Percentiles rank a stretch among this genome's conserved stretches.
Evolutionary conservation across 2,113 vertebrate species (phyloP).

Genomic region (Centropristis striata): DNA sequence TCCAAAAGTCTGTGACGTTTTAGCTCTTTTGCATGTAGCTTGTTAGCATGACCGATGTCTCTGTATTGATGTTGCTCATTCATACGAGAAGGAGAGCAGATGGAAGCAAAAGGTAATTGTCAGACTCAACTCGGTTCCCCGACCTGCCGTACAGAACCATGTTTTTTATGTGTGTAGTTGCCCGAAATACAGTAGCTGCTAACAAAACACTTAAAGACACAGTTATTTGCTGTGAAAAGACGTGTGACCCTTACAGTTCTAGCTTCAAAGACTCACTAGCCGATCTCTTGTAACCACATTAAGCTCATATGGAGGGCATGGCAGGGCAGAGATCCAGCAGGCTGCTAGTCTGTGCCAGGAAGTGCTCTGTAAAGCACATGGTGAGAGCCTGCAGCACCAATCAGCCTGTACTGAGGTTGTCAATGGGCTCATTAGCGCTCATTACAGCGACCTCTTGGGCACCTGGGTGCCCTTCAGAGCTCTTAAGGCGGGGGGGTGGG

Average conservation of each 20-base stretch:
- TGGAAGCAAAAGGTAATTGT: background rate
- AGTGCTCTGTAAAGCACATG: constrained; percentile 82
- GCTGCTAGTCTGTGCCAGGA: constrained; percentile 76
- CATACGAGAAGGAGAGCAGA: background rate
- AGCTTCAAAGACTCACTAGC: constrained; percentile 41
- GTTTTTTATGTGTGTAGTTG: background rate
- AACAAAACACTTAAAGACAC: background rate
- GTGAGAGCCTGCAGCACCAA: constrained; percentile 83
- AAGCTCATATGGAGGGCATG: constrained; percentile 62
- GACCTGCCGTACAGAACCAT: background rate
- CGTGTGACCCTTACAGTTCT: constrained; percentile 19
- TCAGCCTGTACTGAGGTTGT: constrained; percentile 83
- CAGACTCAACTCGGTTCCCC: background rate
- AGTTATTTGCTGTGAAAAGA: background rate
- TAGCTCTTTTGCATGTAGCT: background rate
- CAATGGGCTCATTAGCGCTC: constrained; percentile 87
- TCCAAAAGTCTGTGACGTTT: background rate
- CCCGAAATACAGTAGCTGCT: background rate
- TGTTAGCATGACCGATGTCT: background rate
- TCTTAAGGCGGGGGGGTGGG: constrained; percentile 59
- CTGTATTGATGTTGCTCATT: background rate
- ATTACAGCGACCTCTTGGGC: constrained; percentile 84
- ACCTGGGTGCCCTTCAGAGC: constrained; percentile 86
- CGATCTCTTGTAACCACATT: constrained; percentile 41
- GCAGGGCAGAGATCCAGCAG: constrained; percentile 71